A percentile compares a stretch with the other conserved stretches of the same genome.
Conservation (phyloP, 2,113 vertebrate species). For the Plecturocebus donacophilus region DNA sequence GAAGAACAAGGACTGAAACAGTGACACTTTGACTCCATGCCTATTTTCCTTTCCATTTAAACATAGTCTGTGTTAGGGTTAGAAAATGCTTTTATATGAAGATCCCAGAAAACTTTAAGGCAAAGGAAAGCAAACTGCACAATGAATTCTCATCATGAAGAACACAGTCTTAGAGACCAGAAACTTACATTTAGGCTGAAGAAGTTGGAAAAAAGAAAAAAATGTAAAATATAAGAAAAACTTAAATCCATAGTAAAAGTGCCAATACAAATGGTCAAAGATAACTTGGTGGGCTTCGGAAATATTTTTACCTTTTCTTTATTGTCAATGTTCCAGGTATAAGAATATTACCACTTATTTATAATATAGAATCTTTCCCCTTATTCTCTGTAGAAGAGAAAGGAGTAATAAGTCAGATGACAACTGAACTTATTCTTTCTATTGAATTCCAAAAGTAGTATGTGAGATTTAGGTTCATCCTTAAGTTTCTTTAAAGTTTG, state of each 20-base stretch:
- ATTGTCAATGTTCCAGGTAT: background rate
- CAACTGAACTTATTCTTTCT: background rate
- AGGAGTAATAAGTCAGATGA: background rate
- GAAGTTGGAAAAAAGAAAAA: background rate
- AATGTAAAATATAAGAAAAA: background rate
- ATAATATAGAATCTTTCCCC: background rate
- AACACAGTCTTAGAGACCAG: background rate
- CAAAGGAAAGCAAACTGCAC: background rate
- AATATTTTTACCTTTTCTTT: background rate
- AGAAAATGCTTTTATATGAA: background rate
- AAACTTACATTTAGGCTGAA: background rate
- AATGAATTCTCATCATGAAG: background rate
- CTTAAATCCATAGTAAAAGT: background rate
- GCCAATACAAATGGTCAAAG: background rate
- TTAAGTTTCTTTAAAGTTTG: slow-evolving; percentile 38
- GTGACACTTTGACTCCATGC: background rate
- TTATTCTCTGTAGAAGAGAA: background rate
- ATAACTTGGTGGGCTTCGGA: background rate
- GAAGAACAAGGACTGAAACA: background rate
- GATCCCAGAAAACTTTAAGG: background rate
- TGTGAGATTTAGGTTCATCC: background rate
- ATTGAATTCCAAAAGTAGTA: background rate
- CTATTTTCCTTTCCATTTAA: slow-evolving; percentile 4
- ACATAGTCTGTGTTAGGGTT: background rate
- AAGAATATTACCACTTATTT: background rate